Evolutionary conservation across 2,113 vertebrate species (phyloP).

Genomic region (Muntiacus muntjak): DNA sequence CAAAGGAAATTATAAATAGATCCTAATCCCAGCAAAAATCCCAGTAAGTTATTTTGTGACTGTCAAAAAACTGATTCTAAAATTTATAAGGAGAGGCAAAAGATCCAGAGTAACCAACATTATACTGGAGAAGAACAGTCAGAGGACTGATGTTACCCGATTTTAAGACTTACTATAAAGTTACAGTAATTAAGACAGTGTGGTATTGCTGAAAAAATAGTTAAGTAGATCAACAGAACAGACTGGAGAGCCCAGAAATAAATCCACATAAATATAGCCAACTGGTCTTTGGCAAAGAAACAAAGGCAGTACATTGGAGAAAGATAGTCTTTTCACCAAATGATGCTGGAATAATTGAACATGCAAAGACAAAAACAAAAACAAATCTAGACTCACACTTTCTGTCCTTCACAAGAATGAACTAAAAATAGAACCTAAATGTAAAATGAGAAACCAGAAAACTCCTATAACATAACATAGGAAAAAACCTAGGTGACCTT

Average conservation of each 20-base stretch:
- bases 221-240: neutral
- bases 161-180: neutral
- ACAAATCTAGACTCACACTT: neutral
- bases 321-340: neutral
- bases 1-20: neutral
- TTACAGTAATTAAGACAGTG: neutral
- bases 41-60: neutral
- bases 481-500: neutral
- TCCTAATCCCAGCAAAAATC: neutral
- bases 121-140: neutral
- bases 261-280: neutral
- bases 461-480: neutral
- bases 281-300: neutral
- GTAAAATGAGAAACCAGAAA: neutral
- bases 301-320: neutral
- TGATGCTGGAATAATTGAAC: neutral
- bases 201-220: neutral
- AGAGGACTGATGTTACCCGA: neutral
- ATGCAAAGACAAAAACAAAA: neutral
- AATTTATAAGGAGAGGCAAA: neutral
- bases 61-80: neutral
- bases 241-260: neutral
- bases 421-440: neutral
- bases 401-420: neutral
- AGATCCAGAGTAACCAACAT: neutral